Conservation (phyloP, 1,140 invertebrate genomes). For the Ceratitis capitata region DNA sequence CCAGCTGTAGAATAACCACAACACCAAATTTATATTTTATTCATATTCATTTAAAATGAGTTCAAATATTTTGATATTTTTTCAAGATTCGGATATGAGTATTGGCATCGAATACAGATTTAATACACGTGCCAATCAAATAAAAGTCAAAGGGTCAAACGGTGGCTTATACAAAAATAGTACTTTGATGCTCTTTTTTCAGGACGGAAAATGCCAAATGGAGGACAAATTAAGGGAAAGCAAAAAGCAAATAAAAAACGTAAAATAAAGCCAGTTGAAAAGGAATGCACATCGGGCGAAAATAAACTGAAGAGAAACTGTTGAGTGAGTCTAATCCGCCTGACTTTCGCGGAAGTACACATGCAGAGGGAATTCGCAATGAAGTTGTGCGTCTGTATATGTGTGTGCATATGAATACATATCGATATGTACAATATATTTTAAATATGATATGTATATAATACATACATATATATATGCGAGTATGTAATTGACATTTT, state of each 20-base stretch:
- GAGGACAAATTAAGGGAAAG: background rate
- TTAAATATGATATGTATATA: too few species aligned
- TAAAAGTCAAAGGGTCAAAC: background rate
- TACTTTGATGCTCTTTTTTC: background rate
- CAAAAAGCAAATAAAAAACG: background rate
- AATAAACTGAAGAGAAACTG: background rate
- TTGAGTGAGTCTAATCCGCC: background rate
- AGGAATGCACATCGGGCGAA: background rate
- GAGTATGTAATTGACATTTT: too few species aligned
- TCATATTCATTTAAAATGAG: too few species aligned
- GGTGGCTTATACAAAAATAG: background rate
- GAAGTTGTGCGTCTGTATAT: too few species aligned
- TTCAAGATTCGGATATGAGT: too few species aligned
- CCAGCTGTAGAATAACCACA: too few species aligned
- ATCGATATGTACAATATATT: too few species aligned
- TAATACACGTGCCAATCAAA: background rate
- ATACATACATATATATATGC: too few species aligned
- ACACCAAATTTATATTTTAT: too few species aligned
- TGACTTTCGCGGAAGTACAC: background rate
- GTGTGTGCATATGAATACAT: too few species aligned
- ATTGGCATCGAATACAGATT: too few species aligned
- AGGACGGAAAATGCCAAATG: background rate
- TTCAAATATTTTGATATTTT: too few species aligned
- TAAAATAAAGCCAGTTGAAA: background rate
- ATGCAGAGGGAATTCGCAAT: conserved; percentile 1